Conservation (phyloP, 2,113 vertebrate species). For the Nestor notabilis region DNA sequence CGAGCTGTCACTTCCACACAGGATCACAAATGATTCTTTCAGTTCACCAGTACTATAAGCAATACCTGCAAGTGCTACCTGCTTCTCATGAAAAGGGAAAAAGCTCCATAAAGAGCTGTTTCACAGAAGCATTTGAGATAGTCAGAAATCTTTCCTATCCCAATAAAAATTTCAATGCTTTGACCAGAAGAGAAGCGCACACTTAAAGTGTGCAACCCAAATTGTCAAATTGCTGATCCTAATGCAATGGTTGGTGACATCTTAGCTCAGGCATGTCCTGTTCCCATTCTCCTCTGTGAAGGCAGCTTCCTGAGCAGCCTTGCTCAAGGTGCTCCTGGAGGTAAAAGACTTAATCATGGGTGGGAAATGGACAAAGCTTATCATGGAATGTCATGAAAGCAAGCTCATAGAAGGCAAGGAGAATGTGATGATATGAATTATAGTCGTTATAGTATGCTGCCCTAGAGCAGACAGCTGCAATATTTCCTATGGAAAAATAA, state of each 20-base stretch:
- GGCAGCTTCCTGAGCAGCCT: neutral
- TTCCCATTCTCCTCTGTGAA: neutral
- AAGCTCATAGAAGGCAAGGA: neutral
- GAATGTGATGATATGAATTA: fast-evolving
- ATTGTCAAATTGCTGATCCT: neutral
- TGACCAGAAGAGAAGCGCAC: neutral
- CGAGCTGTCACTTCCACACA: neutral
- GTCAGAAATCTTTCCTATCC: neutral
- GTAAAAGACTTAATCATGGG: neutral
- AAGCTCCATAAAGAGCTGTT: neutral
- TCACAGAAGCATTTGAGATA: neutral
- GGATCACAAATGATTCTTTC: neutral
- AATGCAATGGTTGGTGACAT: neutral
- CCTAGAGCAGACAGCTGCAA: neutral
- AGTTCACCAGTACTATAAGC: neutral
- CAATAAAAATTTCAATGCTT: neutral
- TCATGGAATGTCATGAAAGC: fast-evolving
- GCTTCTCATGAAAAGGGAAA: neutral
- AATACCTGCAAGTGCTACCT: neutral
- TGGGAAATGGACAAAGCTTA: fast-evolving
- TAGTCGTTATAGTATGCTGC: neutral
- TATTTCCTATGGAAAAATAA: neutral
- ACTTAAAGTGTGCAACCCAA: neutral
- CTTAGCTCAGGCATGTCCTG: fast-evolving
- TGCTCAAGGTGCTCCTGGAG: neutral